Evolutionary conservation across 92 coral and sea anemone species (phyloP), one percentile per base, ranked within the genome.

Genomic region (Zoanthus gigantus): DNA sequence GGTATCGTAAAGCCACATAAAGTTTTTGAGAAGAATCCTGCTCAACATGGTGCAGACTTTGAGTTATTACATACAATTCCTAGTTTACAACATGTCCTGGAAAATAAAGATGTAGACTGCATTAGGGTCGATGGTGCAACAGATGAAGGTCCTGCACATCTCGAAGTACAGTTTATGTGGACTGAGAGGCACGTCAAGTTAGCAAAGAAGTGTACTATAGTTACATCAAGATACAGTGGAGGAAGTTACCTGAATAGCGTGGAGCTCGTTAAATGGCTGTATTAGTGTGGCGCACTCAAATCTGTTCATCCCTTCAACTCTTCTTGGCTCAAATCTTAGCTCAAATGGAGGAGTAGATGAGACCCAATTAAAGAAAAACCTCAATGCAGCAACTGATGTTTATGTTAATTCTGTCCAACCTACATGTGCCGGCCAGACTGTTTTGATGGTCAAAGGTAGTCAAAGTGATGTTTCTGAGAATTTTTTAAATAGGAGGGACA

Each of bases 111-210:
- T 11, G 28, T 88, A 53, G 91, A 82, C 6, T 80, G 87, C n/a
- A 52, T 71, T 5, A 31, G 90, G 18, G 87, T 88, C 1, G 88
- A 82, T 34, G 83, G 88, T 17, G 91, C 83, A 16, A 57, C 77
- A 1, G 83, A 88, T 44, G 83, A 81, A 53, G 83, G 91, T 8
- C 91, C 88, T 9, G 31, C 73, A 0, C 83, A 72, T 13, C 9
- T 7, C 7, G 91, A 88, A 56, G 88, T 82, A 0, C 88, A 88
- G 48, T 88, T 88, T 71, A 60, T 72, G 67, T 88, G 74, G 91
- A 88, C 91, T 0, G 91, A 88, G 58, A 34, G 88, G 34, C 88
- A 88, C 67, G 10, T 82, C 6, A 42, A 56, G 52, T 61, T 60
- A 11, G 74, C 71, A 17, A 88, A 60, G 45, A 18, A 73, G 45